Evolutionary conservation across 2,888 invertebrate species (phyloP), one percentile per base, ranked within the genome.

Genomic region (Mimachlamys varia): DNA sequence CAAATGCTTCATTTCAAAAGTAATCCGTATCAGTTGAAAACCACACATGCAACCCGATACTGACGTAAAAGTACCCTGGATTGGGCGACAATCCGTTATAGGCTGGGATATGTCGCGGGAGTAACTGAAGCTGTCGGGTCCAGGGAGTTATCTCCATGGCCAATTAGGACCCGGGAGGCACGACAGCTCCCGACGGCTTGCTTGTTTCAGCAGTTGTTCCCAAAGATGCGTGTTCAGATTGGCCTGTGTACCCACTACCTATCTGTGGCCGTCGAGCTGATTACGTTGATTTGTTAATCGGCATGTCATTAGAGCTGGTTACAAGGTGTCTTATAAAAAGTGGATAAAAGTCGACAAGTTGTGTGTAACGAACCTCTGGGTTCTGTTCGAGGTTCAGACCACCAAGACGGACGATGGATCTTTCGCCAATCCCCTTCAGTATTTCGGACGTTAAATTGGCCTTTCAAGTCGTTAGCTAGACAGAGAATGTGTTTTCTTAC

Each of bases 311-410:
- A 76, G 76, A 76, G 76, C 27, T 22, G 33, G 76, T 76, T 76
- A 33, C 76, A 76, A 76, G 76, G 76, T 76, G 76, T 76, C 76
- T 76, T 76, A 33, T 76, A 76, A 76, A 76, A 76, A 76, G 33
- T 27, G 76, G 76, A 76, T 76, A 76, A 76, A 76, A 76, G 76
- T 27, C 76, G 22, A 33, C 33, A 19, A 10, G 33, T 76, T 76
- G 22, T 76, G 76, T 76, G 76, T 76, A 76, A 76, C 76, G 76
- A 76, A 76, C 27, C 27, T 76, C 76, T 76, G 76, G 76, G 76
- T 76, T 33, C 76, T 76, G 76, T 76, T 12, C 7, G 12, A 22
- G 12, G 76, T 33, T 33, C 76, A 76, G 76, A 76, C 76, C 76
- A 76, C 76, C 76, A 76, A 12, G 76, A 27, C 33, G 76, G 76